phyloP scores from a whole-genome alignment of 2,888 invertebrate species.

The Dasypolia templi region DNA sequence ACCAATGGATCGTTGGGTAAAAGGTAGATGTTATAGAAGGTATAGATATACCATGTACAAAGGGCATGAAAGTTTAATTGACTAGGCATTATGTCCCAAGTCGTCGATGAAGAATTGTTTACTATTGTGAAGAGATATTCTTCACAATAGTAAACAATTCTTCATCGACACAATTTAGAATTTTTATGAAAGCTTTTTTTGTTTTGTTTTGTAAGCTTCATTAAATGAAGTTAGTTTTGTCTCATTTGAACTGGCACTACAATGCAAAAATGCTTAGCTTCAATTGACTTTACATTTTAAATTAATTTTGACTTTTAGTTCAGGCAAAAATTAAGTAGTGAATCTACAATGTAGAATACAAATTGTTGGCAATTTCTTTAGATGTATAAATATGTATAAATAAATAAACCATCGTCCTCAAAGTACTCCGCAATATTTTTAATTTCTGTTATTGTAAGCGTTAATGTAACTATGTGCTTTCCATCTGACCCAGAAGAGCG shows the following conservation, averaged over 20 bases:
- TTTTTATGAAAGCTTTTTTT: too few species aligned
- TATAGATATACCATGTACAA: background rate
- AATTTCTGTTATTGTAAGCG: background rate
- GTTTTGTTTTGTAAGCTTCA: too few species aligned
- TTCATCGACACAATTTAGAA: too few species aligned
- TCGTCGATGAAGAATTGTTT: background rate
- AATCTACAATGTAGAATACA: background rate
- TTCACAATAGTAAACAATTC: too few species aligned
- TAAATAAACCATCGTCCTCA: background rate
- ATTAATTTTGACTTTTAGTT: constrained; percentile 7
- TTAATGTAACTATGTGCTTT: background rate
- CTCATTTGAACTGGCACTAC: too few species aligned
- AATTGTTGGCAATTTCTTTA: background rate
- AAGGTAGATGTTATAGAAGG: too few species aligned
- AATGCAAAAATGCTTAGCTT: too few species aligned
- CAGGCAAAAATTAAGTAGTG: background rate
- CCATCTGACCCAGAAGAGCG: background rate
- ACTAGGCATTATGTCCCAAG: background rate
- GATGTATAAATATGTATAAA: background rate
- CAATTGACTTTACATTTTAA: background rate
- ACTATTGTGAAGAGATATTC: background rate
- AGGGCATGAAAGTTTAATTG: background rate
- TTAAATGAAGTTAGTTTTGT: too few species aligned
- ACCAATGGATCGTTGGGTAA: too few species aligned
- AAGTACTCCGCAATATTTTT: background rate